Evolutionary conservation across 2,797 vertebrate genomes (phyloP).

Genomic region (Erethizon dorsatum): DNA sequence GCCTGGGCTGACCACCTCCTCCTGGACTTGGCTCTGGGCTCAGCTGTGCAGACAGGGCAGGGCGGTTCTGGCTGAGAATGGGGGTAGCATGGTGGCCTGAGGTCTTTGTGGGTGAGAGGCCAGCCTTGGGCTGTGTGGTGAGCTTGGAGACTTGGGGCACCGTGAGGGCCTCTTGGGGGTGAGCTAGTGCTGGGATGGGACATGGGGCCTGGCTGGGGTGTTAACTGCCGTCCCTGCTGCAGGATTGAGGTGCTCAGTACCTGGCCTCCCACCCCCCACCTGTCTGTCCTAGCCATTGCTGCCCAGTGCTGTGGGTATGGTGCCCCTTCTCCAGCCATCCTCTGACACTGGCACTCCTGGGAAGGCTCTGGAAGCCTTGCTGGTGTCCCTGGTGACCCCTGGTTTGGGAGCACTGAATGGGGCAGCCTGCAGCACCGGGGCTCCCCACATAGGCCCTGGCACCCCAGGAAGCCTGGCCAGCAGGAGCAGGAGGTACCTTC

Average conservation of each 20-base stretch:
- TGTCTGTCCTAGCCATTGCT: background rate
- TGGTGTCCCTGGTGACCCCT: background rate
- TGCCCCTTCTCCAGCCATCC: background rate
- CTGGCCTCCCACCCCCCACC: accelerated
- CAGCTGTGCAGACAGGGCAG: too few relatives aligned
- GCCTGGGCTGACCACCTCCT: background rate
- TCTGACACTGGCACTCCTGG: background rate
- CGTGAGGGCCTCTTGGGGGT: background rate
- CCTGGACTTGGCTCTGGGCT: background rate
- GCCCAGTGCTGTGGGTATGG: background rate
- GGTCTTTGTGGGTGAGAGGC: background rate
- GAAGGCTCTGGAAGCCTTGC: background rate
- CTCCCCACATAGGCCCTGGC: background rate
- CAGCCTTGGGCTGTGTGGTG: background rate
- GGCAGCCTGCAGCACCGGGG: background rate
- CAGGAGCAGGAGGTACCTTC: accelerated
- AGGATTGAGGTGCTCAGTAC: background rate
- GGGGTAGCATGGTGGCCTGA: background rate
- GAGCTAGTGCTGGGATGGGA: background rate
- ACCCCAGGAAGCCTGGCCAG: too few relatives aligned
- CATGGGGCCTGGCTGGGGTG: accelerated
- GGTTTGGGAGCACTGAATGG: background rate
- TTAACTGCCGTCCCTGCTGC: background rate
- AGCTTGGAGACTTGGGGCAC: background rate
- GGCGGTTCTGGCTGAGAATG: background rate